phyloP scores from a whole-genome alignment of 2,888 invertebrate genomes.

The Andrena hattorfiana region DNA sequence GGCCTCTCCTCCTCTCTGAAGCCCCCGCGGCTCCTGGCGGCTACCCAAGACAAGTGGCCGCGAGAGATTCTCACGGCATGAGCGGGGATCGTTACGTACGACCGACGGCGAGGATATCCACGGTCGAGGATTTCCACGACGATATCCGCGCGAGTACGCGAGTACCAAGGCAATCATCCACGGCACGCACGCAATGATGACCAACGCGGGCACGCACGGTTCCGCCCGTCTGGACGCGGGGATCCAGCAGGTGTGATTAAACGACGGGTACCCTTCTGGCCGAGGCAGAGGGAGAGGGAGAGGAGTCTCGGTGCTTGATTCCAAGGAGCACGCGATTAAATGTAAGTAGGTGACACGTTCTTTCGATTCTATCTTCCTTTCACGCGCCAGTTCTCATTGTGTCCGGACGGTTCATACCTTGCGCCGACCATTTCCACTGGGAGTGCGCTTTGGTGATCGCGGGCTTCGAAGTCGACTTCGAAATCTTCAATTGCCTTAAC shows the following conservation, averaged over 20 bases:
- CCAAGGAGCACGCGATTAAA: constrained; percentile 19
- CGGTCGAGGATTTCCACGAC: constrained; percentile 73
- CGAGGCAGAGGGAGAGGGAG: constrained; percentile 17
- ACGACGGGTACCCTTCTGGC: constrained; percentile 15
- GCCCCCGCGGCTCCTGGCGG: constrained; percentile 80
- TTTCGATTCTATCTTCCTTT: not conserved
- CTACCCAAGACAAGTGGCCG: constrained; percentile 83
- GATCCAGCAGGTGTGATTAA: constrained; percentile 55
- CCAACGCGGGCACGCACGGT: constrained; percentile 34
- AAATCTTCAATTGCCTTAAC: not conserved
- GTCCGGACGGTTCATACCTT: not conserved
- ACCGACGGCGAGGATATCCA: constrained; percentile 74
- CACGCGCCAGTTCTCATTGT: not conserved
- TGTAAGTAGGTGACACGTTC: constrained; percentile 58
- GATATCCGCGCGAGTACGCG: constrained; percentile 74
- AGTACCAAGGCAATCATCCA: constrained; percentile 47
- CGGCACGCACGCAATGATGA: constrained; percentile 59
- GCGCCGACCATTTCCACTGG: too few species aligned
- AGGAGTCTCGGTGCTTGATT: constrained; percentile 24
- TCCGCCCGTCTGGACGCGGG: constrained; percentile 35
- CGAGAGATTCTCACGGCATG: constrained; percentile 84
- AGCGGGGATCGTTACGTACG: constrained; percentile 83
- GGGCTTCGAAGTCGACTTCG: not conserved
- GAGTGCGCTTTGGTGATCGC: constrained; percentile 11
- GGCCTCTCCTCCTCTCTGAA: constrained; percentile 72